Base-by-base conservation (phyloP, 1,140 invertebrate species). In the Rhizoglyphus robini region DNA sequence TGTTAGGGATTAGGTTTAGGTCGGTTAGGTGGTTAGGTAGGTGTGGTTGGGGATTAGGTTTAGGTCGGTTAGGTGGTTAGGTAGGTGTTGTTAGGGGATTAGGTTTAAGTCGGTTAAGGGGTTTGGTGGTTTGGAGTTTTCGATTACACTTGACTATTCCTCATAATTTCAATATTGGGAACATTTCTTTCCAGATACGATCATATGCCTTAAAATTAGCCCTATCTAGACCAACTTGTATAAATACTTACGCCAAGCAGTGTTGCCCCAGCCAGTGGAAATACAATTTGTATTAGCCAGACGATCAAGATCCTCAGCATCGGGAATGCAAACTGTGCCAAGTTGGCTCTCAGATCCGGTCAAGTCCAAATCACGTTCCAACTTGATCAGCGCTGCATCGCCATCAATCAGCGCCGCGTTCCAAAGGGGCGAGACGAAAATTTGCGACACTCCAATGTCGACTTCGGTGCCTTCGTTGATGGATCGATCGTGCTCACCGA, bases 351-450 rank as follows among this genome's bases (percentile, higher is more conserved):
- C 63, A 27, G 3, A 20, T 4, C 48, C 63, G 15, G 31, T 27
- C 3, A 65, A 31, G 13, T 65, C 25, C 5, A 65, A n/a, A 31
- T 65, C 27, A 25, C 63, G 63, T 4, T 69, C 67, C 29, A 77
- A 71, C 67, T 74, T 75, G 5, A 77, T 65, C 13, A 77, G 69
- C n/a, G 75, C 75, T 29, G 76, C 75, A 68, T 77, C 76, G 66
- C 74, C 74, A 36, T 74, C 72, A 31, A 76, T 74, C 8, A 72
- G 74, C 36, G 70, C 68, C 61, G 71, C 73, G 65, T 76, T 71
- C 69, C 74, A 76, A 20, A 72, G 63, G 8, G 71, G 71, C 67
- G 76, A 75, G 2, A 72, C 70, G 54, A 74, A 72, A 61, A 75
- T 73, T 54, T 68, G 68, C 25, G 66, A 67, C 1, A 74, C 61